phyloP scores from a whole-genome alignment of 2,113 vertebrate species.

The Tachycineta bicolor region DNA sequence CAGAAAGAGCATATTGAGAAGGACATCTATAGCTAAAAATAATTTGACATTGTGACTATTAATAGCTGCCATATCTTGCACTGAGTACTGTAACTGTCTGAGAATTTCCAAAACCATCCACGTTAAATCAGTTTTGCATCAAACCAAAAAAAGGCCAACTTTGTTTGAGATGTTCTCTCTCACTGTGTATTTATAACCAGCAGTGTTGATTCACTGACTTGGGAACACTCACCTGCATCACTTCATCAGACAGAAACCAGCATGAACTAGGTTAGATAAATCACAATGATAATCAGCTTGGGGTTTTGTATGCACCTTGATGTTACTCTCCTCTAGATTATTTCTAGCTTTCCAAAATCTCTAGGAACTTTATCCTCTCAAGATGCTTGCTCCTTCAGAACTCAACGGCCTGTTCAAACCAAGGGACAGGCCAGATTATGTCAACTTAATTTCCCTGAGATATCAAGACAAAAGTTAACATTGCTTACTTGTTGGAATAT shows the following conservation, averaged over 20 bases:
- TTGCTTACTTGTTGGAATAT: constrained; percentile 92
- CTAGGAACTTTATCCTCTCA: neutral
- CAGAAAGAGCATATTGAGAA: neutral
- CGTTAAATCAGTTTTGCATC: neutral
- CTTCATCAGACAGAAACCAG: neutral
- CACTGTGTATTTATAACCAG: neutral
- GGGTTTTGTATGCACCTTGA: neutral
- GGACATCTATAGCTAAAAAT: neutral
- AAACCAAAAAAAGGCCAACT: neutral
- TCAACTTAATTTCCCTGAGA: neutral
- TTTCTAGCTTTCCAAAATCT: neutral
- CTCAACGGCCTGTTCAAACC: neutral
- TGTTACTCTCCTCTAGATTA: neutral
- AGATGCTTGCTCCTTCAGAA: neutral
- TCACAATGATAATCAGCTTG: neutral
- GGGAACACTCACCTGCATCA: neutral
- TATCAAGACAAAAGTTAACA: neutral
- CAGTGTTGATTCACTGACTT: neutral
- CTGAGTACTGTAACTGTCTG: neutral
- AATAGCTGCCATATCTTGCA: neutral
- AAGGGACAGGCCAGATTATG: neutral
- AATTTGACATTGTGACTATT: neutral
- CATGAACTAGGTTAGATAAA: neutral
- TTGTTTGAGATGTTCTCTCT: neutral
- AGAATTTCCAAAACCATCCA: neutral